phyloP scores from a whole-genome alignment of 2,113 vertebrate genomes.

The Sinocyclocheilus rhinocerous region DNA sequence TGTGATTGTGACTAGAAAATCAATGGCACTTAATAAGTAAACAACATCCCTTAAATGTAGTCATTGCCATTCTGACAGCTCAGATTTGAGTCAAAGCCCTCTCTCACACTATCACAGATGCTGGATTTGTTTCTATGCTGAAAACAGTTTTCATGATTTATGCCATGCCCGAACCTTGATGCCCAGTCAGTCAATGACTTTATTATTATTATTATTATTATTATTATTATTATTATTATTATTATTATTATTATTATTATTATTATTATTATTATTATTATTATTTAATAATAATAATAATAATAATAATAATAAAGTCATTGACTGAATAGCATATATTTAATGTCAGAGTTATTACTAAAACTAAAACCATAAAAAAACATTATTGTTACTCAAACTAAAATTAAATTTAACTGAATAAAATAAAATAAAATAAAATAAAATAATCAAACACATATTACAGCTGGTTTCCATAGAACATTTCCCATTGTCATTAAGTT shows the following conservation, averaged over 20 bases:
- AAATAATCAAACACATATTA: too few species aligned
- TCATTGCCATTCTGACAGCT: slow-evolving; percentile 62
- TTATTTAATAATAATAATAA: too few species aligned
- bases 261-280: background rate
- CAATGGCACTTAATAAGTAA: slow-evolving; percentile 64
- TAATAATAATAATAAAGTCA: too few species aligned
- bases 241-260: too few species aligned
- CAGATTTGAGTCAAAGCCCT: slow-evolving; percentile 51
- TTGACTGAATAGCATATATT: too few species aligned
- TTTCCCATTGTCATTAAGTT: too few species aligned
- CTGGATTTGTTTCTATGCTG: background rate
- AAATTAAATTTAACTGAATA: too few species aligned
- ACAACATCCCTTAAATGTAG: slow-evolving; percentile 62
- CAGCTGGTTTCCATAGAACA: too few species aligned
- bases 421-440: too few species aligned
- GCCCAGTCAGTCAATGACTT: background rate
- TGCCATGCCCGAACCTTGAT: background rate
- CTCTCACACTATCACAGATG: background rate
- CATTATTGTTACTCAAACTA: too few species aligned
- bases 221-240: background rate
- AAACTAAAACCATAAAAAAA: too few species aligned
- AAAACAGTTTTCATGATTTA: slow-evolving; percentile 7
- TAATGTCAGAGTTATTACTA: too few species aligned
- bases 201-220: background rate
- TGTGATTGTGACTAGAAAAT: slow-evolving; percentile 61